Percentiles rank a stretch among this genome's conserved stretches.
phyloP scores from a whole-genome alignment of 2,113 vertebrate genomes.

The Telmatochromis brichardi region DNA sequence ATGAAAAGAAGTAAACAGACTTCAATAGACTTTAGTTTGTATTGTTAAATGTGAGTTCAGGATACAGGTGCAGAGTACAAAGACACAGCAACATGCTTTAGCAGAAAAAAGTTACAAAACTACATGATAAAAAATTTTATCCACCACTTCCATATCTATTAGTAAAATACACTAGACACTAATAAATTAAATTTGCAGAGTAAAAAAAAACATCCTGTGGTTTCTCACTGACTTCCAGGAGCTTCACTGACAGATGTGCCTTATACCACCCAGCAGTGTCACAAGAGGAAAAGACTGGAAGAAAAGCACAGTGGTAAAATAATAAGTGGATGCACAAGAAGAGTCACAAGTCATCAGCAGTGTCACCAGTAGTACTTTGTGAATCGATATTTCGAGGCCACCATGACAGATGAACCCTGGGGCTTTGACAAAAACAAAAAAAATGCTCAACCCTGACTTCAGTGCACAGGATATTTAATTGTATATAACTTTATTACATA shows the following conservation, averaged over 20 bases:
- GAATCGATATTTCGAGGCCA: background rate
- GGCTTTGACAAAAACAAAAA: background rate
- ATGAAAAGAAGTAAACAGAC: background rate
- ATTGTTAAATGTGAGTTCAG: background rate
- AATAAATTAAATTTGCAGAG: background rate
- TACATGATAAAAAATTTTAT: accelerated
- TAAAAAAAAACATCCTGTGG: background rate
- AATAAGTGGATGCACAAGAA: background rate
- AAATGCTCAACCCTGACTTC: background rate
- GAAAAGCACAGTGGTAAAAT: background rate
- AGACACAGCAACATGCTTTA: background rate
- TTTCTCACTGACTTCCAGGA: background rate
- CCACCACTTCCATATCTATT: background rate
- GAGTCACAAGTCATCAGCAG: background rate
- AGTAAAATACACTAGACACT: background rate
- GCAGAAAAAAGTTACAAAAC: background rate
- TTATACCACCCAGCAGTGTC: background rate
- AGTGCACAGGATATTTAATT: background rate
- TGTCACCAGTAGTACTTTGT: background rate
- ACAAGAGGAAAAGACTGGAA: background rate
- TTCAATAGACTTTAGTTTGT: background rate
- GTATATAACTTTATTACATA: background rate
- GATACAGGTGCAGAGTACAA: background rate
- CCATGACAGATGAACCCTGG: background rate
- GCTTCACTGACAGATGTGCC: background rate